These are phyloP conservation scores for Nebria salina DNA, from an alignment of 2,888 invertebrate species.

Conservation along the genomic window DNA sequence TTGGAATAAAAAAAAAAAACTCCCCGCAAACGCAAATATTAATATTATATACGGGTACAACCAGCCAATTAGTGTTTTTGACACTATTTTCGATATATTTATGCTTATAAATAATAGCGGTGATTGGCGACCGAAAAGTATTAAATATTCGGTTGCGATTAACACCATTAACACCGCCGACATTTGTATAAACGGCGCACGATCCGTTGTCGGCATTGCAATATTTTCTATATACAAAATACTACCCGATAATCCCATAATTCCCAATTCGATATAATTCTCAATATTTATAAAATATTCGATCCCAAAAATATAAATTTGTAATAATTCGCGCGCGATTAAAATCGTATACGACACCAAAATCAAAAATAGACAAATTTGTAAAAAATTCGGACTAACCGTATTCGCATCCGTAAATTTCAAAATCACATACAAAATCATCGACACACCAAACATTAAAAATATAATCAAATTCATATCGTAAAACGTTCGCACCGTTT, in stretches of 20 bases:
- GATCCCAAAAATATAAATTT: constrained; percentile 37
- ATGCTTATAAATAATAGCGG: constrained; percentile 40
- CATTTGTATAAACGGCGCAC: constrained; percentile 23
- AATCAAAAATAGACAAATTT: constrained; percentile 27
- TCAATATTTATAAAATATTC: constrained; percentile 37
- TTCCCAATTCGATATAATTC: constrained; percentile 38
- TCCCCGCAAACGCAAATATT: constrained; percentile 30
- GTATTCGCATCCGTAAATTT: not conserved
- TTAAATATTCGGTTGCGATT: constrained; percentile 27
- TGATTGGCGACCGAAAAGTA: constrained; percentile 34
- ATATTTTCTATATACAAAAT: constrained; percentile 16
- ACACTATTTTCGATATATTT: constrained; percentile 31
- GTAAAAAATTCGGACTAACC: not conserved
- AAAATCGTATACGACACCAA: constrained; percentile 26
- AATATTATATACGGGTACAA: constrained; percentile 33
- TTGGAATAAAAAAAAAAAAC: constrained; percentile 36
- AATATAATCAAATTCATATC: constrained; percentile 39
- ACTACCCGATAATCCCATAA: constrained; percentile 26
- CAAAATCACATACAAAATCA: constrained; percentile 29
- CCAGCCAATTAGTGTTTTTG: constrained; percentile 31
- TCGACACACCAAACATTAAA: constrained; percentile 33
- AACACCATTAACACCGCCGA: constrained; percentile 33
- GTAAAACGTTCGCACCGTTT: constrained; percentile 33
- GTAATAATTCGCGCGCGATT: constrained; percentile 31
- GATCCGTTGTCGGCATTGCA: not conserved